Evolutionary conservation across 2,113 vertebrate genomes (phyloP).

Genomic region (Hemiprocne comata): DNA sequence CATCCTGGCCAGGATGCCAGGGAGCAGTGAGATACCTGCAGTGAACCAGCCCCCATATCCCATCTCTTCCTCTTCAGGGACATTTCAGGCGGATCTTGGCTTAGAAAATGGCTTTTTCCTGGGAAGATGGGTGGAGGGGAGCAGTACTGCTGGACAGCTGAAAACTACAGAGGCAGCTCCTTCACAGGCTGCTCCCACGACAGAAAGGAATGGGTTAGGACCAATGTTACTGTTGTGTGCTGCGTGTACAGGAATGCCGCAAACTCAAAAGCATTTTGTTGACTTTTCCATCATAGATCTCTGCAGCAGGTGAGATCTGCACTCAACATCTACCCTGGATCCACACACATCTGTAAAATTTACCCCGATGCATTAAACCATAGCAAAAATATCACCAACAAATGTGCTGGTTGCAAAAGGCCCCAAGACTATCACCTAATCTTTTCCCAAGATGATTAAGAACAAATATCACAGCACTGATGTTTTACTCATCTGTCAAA

Average conservation of each 20-base stretch:
- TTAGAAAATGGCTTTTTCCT: background rate
- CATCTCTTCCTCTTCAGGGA: fast-evolving
- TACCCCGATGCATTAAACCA: background rate
- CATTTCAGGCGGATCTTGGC: background rate
- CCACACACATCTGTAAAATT: background rate
- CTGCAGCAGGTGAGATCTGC: background rate
- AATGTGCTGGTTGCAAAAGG: background rate
- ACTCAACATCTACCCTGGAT: background rate
- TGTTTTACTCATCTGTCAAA: constrained; percentile 1
- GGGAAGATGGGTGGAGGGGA: background rate
- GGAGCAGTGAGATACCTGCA: background rate
- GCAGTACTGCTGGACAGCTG: background rate
- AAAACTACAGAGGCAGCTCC: background rate
- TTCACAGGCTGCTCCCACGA: background rate
- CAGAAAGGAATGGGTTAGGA: background rate
- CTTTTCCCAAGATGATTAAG: background rate
- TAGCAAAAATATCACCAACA: background rate
- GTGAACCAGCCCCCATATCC: background rate
- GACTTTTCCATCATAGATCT: background rate
- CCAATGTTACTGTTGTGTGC: background rate
- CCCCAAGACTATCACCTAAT: background rate
- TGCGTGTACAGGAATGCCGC: fast-evolving
- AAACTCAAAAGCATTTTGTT: background rate
- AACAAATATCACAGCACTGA: background rate
- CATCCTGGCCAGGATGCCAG: background rate